These are phyloP conservation scores for Helicolenus hilgendorfi DNA, from an alignment of 2,797 vertebrate species.

Conservation along the genomic window DNA sequence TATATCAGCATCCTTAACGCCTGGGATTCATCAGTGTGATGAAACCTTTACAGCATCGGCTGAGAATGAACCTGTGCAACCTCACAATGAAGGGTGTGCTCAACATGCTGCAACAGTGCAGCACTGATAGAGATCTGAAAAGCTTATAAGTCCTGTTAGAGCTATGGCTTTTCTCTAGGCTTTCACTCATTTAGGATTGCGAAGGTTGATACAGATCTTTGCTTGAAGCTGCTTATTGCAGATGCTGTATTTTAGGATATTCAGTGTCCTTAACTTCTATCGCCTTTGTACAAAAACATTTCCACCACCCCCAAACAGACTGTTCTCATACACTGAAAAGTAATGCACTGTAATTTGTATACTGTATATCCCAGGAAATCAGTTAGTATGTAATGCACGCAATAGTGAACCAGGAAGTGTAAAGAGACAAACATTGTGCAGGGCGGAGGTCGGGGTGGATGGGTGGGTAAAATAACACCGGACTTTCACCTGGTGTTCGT, in stretches of 20 bases:
- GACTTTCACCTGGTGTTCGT: too few relatives aligned
- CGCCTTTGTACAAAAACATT: background rate
- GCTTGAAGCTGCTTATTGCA: background rate
- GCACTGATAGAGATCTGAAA: background rate
- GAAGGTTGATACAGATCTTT: background rate
- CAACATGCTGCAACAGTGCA: slow-evolving; percentile 33
- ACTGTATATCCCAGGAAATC: too few relatives aligned
- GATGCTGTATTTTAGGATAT: background rate
- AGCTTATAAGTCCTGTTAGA: background rate
- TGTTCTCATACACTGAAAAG: background rate
- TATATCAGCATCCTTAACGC: background rate
- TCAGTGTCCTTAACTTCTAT: background rate
- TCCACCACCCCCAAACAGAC: background rate
- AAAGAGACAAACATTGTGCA: too few relatives aligned
- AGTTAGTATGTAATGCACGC: too few relatives aligned
- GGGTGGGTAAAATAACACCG: too few relatives aligned
- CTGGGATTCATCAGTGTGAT: slow-evolving; percentile 26
- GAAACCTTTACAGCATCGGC: slow-evolving; percentile 21
- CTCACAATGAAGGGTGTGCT: slow-evolving; percentile 14
- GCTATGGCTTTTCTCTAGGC: background rate
- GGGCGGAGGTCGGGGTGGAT: too few relatives aligned
- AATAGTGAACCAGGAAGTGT: too few relatives aligned
- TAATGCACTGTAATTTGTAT: too few relatives aligned
- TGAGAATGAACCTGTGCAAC: slow-evolving; percentile 23
- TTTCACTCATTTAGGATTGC: background rate